Evolutionary conservation across 2,888 invertebrate species (phyloP), one percentile per base, ranked within the genome.

Genomic region (Alentia gelatinosa): DNA sequence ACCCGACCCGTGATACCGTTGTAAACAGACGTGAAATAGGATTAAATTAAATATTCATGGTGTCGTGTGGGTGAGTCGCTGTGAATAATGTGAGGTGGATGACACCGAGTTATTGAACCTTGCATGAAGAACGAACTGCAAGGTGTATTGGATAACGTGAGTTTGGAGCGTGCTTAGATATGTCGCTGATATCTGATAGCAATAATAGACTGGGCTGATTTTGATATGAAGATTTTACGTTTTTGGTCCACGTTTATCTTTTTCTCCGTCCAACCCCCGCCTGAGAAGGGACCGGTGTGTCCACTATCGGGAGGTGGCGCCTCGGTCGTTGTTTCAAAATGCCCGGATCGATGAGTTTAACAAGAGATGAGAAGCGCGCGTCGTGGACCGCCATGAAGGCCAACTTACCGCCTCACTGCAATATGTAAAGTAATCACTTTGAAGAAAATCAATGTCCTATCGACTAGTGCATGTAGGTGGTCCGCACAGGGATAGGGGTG

Each of bases 401-500:
- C 83, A 42, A 50, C 86, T 86, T 86, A 50, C 86, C 47, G 86
- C 50, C 86, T 86, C 86, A 86, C 50, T 86, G 86, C 42, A 86
- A 86, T 86, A 86, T 86, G 86, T 86, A 86, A 86, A 86, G 86
- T 86, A 86, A 86, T 86, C 47, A 86, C 86, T 86, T 86, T 86
- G 42, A 86, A 30, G 47, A 42, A 47, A 86, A 86, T 86, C 86
- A 33, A 86, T 86, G 50, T 23, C 26, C n/a, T 47, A 86, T 86
- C 86, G 86, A 86, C 30, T 47, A 12, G 15, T n/a, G 15, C 26
- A 26, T 5, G 63, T 63, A 26, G 63, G 63, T 63, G 63, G 63
- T 63, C 63, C n/a, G n/a, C n/a, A n/a, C n/a, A n/a, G n/a, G n/a
- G 47, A 19, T 47, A 19, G n/a, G 63, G 9, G 63, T 12, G 63